Evolutionary conservation across 2,888 invertebrate species (phyloP).

Genomic region (Tinea pellionella): DNA sequence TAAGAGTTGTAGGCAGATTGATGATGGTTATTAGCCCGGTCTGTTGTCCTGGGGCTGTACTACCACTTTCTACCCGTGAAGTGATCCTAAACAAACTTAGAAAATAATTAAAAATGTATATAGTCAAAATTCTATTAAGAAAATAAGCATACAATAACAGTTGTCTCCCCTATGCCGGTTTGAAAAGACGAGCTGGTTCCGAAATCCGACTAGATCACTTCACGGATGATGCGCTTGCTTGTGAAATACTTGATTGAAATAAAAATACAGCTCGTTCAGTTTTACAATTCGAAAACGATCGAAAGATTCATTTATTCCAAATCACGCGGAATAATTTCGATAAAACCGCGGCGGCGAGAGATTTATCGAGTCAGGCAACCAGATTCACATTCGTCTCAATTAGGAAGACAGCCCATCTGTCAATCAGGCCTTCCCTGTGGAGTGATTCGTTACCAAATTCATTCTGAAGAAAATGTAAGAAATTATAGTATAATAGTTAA

Average conservation of each 20-base stretch:
- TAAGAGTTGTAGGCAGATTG: no score
- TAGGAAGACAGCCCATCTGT: conserved; percentile 62
- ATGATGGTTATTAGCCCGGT: no score
- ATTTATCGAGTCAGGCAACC: conserved; percentile 47
- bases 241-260: background rate
- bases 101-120: no score
- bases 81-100: no score
- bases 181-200: no score
- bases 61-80: no score
- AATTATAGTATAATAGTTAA: background rate
- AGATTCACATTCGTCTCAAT: conserved; percentile 60
- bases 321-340: conserved; percentile 15
- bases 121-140: no score
- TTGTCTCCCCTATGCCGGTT: no score
- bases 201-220: no score
- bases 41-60: no score
- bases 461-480: conserved; percentile 21
- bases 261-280: background rate
- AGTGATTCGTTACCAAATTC: conserved; percentile 52
- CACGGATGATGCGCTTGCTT: no score
- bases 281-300: background rate
- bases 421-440: conserved; percentile 55
- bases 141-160: no score
- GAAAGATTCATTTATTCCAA: background rate
- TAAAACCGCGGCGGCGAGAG: conserved; percentile 20